These are phyloP conservation scores for Plumapathes pennacea DNA, from an alignment of 92 coral and sea anemone species.

Conservation along the genomic window DNA sequence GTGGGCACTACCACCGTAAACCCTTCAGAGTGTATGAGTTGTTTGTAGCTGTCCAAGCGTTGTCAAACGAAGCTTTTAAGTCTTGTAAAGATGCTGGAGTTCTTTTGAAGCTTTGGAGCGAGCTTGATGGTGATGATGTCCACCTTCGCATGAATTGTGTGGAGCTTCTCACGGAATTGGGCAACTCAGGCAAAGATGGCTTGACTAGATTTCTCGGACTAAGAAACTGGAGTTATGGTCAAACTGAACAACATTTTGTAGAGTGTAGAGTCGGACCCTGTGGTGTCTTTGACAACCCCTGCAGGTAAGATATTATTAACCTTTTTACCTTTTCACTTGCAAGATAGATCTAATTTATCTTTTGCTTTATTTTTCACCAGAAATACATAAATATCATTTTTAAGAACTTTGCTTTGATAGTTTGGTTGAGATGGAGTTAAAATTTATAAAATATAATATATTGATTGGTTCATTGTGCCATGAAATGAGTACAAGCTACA, in stretches of 20 bases:
- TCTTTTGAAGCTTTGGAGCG: conserved; percentile 61
- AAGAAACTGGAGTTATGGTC: conserved; percentile 63
- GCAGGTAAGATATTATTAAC: too few relatives aligned
- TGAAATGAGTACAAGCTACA: too few relatives aligned
- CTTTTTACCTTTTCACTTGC: too few relatives aligned
- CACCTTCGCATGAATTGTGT: conserved; percentile 81
- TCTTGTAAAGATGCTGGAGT: conserved; percentile 57
- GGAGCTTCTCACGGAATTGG: conserved; percentile 78
- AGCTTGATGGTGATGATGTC: conserved; percentile 83
- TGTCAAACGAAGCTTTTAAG: conserved; percentile 55
- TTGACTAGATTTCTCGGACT: conserved; percentile 61
- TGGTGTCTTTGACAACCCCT: conserved; percentile 64
- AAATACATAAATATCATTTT: too few relatives aligned
- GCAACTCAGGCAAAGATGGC: conserved; percentile 69
- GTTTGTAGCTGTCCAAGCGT: conserved; percentile 59
- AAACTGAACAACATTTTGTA: conserved; percentile 67
- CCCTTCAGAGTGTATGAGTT: conserved; percentile 88
- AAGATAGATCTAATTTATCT: too few relatives aligned
- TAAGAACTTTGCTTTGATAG: too few relatives aligned
- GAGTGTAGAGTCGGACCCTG: conserved; percentile 61
- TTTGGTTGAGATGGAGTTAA: too few relatives aligned
- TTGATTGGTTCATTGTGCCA: too few relatives aligned
- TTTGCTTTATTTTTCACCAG: too few relatives aligned
- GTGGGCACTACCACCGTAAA: too few relatives aligned
- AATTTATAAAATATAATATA: too few relatives aligned